phyloP scores from a whole-genome alignment of 1,140 invertebrate species.

The Mycetomoellerius zeteki region DNA sequence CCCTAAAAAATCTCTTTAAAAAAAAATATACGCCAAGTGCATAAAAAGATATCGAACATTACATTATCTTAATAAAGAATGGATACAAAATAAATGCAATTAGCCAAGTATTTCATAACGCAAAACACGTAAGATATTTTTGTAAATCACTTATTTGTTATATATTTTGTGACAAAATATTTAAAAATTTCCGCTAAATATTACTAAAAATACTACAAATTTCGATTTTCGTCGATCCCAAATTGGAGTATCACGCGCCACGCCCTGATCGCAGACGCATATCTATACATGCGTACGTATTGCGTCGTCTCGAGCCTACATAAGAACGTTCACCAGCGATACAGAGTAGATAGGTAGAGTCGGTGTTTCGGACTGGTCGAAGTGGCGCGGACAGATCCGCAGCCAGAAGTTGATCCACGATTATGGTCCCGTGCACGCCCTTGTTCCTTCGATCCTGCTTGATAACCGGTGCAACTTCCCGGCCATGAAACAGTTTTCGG shows the following conservation, averaged over 20 bases:
- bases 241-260: constrained; percentile 12
- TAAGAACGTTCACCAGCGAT: constrained; percentile 65
- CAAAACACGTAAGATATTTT: no score
- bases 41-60: no score
- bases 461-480: constrained; percentile 72
- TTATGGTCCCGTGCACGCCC: constrained; percentile 79
- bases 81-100: no score
- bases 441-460: constrained; percentile 78
- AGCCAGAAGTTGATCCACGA: constrained; percentile 83
- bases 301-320: constrained; percentile 40
- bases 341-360: constrained; percentile 68
- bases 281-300: neutral
- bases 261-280: constrained; percentile 7
- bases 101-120: no score
- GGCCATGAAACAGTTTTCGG: constrained; percentile 71
- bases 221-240: constrained; percentile 10
- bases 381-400: constrained; percentile 72
- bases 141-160: neutral
- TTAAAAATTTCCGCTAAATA: neutral
- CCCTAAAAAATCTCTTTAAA: no score
- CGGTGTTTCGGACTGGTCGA: constrained; percentile 60
- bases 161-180: neutral
- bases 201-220: neutral
- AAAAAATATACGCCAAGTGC: no score
- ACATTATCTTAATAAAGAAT: no score